Base-by-base conservation (phyloP, 2,113 vertebrate species). In the Dolichallabes microphthalmus region DNA sequence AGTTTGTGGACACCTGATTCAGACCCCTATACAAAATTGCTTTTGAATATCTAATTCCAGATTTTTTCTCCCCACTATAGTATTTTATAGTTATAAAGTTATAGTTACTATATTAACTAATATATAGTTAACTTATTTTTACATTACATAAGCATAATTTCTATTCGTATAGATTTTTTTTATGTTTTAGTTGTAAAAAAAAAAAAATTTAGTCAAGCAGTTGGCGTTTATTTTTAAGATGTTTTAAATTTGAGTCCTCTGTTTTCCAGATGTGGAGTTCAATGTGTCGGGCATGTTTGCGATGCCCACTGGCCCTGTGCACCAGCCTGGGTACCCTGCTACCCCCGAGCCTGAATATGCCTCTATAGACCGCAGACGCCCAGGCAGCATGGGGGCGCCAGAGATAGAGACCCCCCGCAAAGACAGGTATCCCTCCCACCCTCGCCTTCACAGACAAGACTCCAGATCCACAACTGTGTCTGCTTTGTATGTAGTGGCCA, bases 281-380 rank as follows among this genome's bases (percentile, higher is more conserved):
- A 99, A 99, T 0, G 97, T 99, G n/a, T 98, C 98, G 0, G 97
- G 96, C 88, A 96, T 96, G 2, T 99, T 99, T 15, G 95, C 95
- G 58, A 87, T 95, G 90, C 94, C 96, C 83, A 91, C 95, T 1
- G 95, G 94, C 85, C 93, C 96, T 57, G 86, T 92, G 0, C 93
- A 94, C 89, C 95, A 94, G 15, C 69, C 83, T 52, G 96, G 95
- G 53, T 94, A 95, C 85, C 92, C 94, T 8, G 87, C 94, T 2
- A 92, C 92, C 78, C 88, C 92, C 1, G 94, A 95, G 68, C 92
- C 88, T 3, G 98, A 99, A 12, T 93, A 91, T 2, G 89, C 94
- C 68, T 93, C 94, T 17, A 87, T 96, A 88, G 97, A 99, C 30
- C 94, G 95, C 91, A 98, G 96, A 89, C 96, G 97, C 60, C 97